Percentiles rank a stretch among this genome's conserved stretches.
Conservation (phyloP, 2,113 vertebrate genomes). For the Drymodes brunneopygia region DNA sequence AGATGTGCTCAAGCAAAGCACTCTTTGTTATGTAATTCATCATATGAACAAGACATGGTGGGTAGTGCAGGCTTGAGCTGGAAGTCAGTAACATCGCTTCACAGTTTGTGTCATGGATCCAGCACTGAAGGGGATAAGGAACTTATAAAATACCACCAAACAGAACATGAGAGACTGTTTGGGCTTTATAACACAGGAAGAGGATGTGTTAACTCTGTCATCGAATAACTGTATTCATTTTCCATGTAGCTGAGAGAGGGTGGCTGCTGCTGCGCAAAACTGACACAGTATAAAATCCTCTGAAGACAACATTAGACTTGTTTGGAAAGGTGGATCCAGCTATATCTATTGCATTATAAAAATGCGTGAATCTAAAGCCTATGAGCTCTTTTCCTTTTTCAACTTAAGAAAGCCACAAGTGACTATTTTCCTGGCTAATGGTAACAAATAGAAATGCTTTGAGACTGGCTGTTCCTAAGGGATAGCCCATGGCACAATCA, state of each 20-base stretch:
- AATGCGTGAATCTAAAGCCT: background rate
- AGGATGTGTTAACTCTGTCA: background rate
- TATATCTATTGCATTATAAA: background rate
- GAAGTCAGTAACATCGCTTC: background rate
- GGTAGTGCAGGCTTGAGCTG: background rate
- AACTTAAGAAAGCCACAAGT: background rate
- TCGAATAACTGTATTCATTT: background rate
- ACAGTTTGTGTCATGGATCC: background rate
- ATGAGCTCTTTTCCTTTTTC: background rate
- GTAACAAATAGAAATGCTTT: background rate
- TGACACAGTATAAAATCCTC: background rate
- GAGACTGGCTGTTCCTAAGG: background rate
- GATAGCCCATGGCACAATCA: background rate
- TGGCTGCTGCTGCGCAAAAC: background rate
- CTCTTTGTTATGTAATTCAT: background rate
- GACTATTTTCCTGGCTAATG: background rate
- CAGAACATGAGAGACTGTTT: background rate
- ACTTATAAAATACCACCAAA: background rate
- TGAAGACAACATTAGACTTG: background rate
- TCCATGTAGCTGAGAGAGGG: background rate
- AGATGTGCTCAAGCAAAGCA: background rate
- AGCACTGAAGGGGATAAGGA: background rate
- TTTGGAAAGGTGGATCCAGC: background rate
- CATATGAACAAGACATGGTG: rapidly evolving
- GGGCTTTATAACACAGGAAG: background rate